A percentile compares a stretch with the other conserved stretches of the same genome.
Conservation (phyloP, 2,888 invertebrate genomes). For the Latrodectus elegans region DNA sequence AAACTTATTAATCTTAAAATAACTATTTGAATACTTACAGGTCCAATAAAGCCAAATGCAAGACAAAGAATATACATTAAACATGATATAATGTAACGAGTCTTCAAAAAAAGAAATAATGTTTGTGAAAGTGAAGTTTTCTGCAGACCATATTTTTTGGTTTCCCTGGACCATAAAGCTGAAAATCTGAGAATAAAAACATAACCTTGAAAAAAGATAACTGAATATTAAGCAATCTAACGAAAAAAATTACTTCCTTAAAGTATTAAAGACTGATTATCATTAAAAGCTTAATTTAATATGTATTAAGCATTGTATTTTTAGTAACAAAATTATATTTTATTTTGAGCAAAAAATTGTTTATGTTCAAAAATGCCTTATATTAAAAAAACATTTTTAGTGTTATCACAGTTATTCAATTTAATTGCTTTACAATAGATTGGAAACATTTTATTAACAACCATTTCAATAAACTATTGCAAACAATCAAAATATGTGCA, state of each 20-base stretch:
- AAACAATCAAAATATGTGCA: too few species aligned
- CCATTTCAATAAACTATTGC: too few species aligned
- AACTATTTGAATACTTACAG: slow-evolving; percentile 75
- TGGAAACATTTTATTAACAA: too few species aligned
- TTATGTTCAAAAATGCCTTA: too few species aligned
- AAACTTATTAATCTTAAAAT: too few species aligned
- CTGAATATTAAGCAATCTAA: neutral
- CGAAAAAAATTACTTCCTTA: neutral
- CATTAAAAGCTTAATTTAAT: slow-evolving; percentile 1
- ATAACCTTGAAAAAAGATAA: slow-evolving; percentile 74
- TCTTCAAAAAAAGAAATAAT: slow-evolving; percentile 77
- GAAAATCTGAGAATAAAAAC: slow-evolving; percentile 75
- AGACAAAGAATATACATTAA: slow-evolving; percentile 76
- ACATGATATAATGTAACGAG: slow-evolving; percentile 76
- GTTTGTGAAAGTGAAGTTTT: slow-evolving; percentile 77
- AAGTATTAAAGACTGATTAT: neutral
- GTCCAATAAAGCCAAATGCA: slow-evolving; percentile 77
- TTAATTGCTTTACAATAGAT: too few species aligned
- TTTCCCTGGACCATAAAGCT: slow-evolving; percentile 78
- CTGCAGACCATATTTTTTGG: slow-evolving; percentile 75
- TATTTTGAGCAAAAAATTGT: too few species aligned
- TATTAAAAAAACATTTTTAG: too few species aligned
- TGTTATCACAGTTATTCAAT: too few species aligned
- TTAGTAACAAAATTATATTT: too few species aligned
- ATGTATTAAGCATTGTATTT: too few species aligned